Conservation (phyloP, 2,113 vertebrate genomes). For the Rhea americana region DNA sequence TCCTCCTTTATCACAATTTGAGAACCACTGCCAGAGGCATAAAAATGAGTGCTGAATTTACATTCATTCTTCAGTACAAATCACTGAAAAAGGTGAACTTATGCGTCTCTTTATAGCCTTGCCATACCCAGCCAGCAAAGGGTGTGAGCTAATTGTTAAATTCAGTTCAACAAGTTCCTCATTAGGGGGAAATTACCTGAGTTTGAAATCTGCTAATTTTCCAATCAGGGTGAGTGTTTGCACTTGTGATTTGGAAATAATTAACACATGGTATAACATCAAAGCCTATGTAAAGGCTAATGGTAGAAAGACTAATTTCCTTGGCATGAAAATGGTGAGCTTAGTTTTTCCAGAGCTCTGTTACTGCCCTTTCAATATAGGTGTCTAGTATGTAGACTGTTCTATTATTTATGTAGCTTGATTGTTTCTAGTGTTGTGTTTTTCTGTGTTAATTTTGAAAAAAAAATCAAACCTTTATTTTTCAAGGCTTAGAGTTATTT, state of each 20-base stretch:
- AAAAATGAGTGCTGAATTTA: background rate
- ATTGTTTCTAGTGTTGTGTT: background rate
- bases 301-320: conserved; percentile 65
- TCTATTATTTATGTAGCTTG: background rate
- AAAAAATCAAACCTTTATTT: background rate
- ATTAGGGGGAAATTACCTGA: conserved; percentile 83
- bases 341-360: background rate
- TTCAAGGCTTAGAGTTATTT: background rate
- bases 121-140: conserved; percentile 69
- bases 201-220: conserved; percentile 85
- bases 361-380: background rate
- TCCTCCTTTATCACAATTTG: background rate
- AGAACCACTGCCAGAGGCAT: background rate
- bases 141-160: conserved; percentile 82
- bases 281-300: conserved; percentile 75
- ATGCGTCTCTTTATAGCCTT: background rate
- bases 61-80: background rate
- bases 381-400: background rate
- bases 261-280: conserved; percentile 80
- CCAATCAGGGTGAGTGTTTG: conserved; percentile 85
- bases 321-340: background rate
- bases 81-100: background rate
- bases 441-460: background rate
- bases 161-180: conserved; percentile 86
- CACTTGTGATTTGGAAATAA: conserved; percentile 85